Conservation (phyloP, 2,113 vertebrate species). For the Tenebrosternarchus preto region DNA sequence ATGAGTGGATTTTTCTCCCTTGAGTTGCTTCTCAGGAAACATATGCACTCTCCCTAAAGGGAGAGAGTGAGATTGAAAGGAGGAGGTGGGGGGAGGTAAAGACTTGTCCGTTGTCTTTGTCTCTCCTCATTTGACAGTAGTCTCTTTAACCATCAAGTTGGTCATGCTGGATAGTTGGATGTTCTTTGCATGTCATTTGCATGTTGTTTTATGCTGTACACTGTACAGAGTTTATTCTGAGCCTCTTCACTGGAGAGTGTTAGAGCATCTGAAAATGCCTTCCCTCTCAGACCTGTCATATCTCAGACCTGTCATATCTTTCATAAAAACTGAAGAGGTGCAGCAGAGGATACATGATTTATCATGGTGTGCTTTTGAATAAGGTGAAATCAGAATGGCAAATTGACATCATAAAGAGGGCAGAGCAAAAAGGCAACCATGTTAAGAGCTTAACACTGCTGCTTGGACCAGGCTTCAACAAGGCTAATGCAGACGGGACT, state of each 20-base stretch:
- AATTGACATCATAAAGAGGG: not conserved
- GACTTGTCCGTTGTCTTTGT: not conserved
- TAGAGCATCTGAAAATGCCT: not conserved
- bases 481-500: slow-evolving; percentile 37
- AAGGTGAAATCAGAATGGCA: slow-evolving; percentile 2
- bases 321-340: slow-evolving; percentile 9
- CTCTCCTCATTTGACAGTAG: slow-evolving; percentile 25
- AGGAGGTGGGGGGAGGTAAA: slow-evolving; percentile 19
- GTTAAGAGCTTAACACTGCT: slow-evolving; percentile 37
- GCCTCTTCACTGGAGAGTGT: slow-evolving; percentile 6
- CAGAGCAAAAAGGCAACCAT: not conserved
- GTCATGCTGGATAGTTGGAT: slow-evolving; percentile 16
- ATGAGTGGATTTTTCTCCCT: slow-evolving; percentile 38
- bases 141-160: slow-evolving; percentile 54
- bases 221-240: not conserved
- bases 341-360: not conserved
- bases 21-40: slow-evolving; percentile 44
- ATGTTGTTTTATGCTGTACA: not conserved
- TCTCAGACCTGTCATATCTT: not conserved
- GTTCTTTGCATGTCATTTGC: slow-evolving; percentile 23
- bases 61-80: not conserved
- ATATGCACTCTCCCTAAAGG: slow-evolving; percentile 23
- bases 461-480: slow-evolving; percentile 29
- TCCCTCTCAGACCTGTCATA: not conserved
- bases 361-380: slow-evolving; percentile 2